Evolutionary conservation across 1,140 invertebrate genomes (phyloP).

Genomic region (Carposina sasakii): DNA sequence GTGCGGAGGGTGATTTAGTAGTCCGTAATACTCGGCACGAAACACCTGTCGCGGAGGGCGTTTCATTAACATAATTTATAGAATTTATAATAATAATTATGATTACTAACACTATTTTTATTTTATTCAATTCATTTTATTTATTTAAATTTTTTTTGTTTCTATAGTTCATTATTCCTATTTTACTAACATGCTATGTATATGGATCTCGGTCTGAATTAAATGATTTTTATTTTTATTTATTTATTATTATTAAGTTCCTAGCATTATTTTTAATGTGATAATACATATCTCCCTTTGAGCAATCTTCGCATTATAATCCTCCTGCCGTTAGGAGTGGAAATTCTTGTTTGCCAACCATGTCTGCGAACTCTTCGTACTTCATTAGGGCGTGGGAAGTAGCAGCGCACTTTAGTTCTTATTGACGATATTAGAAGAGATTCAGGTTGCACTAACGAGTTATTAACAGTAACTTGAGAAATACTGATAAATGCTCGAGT

Average conservation of each 20-base stretch:
- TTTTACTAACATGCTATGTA: too few species aligned
- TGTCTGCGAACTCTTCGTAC: slow-evolving; percentile 78
- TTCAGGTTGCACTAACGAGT: slow-evolving; percentile 42
- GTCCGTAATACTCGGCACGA: too few species aligned
- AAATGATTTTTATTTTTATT: slow-evolving; percentile 16
- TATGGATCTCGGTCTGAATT: too few species aligned
- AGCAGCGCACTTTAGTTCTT: slow-evolving; percentile 72
- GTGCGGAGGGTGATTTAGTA: too few species aligned
- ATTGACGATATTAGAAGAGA: slow-evolving; percentile 39
- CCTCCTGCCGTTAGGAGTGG: slow-evolving; percentile 77
- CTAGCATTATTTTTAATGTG: slow-evolving; percentile 79
- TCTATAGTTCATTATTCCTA: too few species aligned
- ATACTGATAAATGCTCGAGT: slow-evolving; percentile 31
- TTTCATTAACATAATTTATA: too few species aligned
- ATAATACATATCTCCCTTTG: slow-evolving; percentile 79
- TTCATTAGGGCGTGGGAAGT: slow-evolving; percentile 84
- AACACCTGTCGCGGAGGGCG: too few species aligned
- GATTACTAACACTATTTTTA: too few species aligned
- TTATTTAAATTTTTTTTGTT: too few species aligned
- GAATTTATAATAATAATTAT: too few species aligned
- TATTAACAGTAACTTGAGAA: slow-evolving; percentile 16
- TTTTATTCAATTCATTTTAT: too few species aligned
- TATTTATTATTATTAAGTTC: not conserved
- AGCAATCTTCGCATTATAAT: slow-evolving; percentile 83
- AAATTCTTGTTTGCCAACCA: slow-evolving; percentile 80